phyloP scores from a whole-genome alignment of 2,888 invertebrate species.

The Torymus auratus region DNA sequence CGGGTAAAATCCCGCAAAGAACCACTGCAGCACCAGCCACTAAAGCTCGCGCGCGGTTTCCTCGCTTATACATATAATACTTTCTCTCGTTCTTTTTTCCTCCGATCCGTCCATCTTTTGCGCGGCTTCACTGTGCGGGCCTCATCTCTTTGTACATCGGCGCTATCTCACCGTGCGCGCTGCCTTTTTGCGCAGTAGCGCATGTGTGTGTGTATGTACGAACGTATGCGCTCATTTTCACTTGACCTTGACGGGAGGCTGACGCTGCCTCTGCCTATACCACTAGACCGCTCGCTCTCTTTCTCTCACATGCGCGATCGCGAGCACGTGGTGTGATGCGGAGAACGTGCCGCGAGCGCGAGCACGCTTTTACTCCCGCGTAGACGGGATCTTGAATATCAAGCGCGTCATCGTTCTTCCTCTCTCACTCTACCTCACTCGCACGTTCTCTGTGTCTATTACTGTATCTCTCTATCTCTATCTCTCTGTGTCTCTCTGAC shows the following conservation, averaged over 20 bases:
- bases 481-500: background rate
- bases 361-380: slow-evolving; percentile 22
- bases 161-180: no score
- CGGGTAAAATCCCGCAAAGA: slow-evolving; percentile 76
- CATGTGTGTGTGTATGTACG: background rate
- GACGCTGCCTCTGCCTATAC: slow-evolving; percentile 42
- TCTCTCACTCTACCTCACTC: background rate
- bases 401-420: slow-evolving; percentile 19
- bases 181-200: background rate
- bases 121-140: no score
- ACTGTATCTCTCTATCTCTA: slow-evolving; percentile 23
- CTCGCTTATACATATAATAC: background rate
- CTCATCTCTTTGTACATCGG: no score
- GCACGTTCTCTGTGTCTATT: no score
- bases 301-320: background rate
- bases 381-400: slow-evolving; percentile 31
- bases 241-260: slow-evolving; percentile 52
- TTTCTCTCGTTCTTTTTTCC: background rate
- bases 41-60: slow-evolving; percentile 57
- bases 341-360: slow-evolving; percentile 36
- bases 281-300: slow-evolving; percentile 10
- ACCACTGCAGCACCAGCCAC: slow-evolving; percentile 68
- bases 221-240: slow-evolving; percentile 52
- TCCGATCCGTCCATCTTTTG: slow-evolving; percentile 10
- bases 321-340: slow-evolving; percentile 19